A percentile compares a stretch with the other conserved stretches of the same genome.
These are phyloP conservation scores for Laupala kohalensis DNA, from an alignment of 1,140 invertebrate genomes.

Conservation along the genomic window DNA sequence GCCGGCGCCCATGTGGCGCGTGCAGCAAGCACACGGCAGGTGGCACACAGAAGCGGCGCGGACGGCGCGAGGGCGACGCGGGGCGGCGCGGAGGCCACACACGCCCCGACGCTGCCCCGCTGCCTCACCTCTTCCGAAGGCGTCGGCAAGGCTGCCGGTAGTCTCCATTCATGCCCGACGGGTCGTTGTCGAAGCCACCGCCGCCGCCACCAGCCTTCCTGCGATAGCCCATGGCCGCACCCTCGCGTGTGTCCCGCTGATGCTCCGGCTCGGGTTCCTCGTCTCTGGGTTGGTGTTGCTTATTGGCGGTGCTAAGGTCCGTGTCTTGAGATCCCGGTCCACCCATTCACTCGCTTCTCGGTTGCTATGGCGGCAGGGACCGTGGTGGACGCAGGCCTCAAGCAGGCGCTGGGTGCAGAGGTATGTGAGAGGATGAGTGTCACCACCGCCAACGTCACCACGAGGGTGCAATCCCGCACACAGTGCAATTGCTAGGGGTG, in stretches of 20 bases:
- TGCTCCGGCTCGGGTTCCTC: neutral
- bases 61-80: too few species aligned
- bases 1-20: too few species aligned
- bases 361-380: neutral
- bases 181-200: neutral
- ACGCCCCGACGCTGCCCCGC: too few species aligned
- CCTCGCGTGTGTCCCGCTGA: neutral
- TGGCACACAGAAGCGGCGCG: neutral
- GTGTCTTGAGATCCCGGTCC: neutral
- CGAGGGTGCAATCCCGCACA: neutral
- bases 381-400: neutral
- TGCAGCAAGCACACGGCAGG: neutral
- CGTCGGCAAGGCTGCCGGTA: neutral
- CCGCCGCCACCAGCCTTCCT: neutral
- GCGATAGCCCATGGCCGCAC: neutral
- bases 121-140: neutral
- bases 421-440: neutral
- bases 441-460: neutral
- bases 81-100: too few species aligned
- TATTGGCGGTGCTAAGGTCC: neutral
- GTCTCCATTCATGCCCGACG: neutral
- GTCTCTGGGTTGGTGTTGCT: neutral
- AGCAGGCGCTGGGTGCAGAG: neutral
- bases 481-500: neutral
- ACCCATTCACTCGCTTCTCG: neutral